phyloP scores from a whole-genome alignment of 2,797 vertebrate species.

The Sebastes itinus region DNA sequence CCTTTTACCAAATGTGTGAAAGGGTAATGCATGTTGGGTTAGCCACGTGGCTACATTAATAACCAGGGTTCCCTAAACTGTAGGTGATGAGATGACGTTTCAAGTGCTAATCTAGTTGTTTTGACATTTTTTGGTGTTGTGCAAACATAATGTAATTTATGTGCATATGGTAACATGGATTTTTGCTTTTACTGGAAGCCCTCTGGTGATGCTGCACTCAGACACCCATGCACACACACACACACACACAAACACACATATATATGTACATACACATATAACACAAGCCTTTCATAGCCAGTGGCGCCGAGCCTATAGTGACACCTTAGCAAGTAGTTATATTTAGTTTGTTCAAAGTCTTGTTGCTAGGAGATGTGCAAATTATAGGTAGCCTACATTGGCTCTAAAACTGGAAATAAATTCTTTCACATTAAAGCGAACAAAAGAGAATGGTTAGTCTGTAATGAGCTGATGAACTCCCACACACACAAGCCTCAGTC shows the following conservation, averaged over 20 bases:
- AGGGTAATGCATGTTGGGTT: background rate
- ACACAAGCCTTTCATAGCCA: slow-evolving; percentile 10
- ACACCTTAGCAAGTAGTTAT: slow-evolving; percentile 75
- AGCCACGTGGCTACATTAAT: background rate
- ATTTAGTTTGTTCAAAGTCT: slow-evolving; percentile 81
- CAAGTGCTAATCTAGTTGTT: background rate
- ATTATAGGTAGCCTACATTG: slow-evolving; percentile 74
- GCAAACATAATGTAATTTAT: background rate
- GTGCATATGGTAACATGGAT: background rate
- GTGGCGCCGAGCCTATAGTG: slow-evolving; percentile 42
- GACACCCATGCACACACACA: background rate
- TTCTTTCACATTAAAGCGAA: slow-evolving; percentile 66
- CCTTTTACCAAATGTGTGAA: background rate
- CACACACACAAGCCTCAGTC: slow-evolving; percentile 41
- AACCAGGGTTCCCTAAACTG: background rate
- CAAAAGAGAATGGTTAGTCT: slow-evolving; percentile 62
- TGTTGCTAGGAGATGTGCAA: slow-evolving; percentile 84
- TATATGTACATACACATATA: background rate
- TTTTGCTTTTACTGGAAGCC: background rate
- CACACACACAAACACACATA: background rate
- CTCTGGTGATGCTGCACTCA: background rate
- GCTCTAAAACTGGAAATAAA: slow-evolving; percentile 67
- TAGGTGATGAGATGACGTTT: background rate
- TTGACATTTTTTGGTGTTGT: background rate
- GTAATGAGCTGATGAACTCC: slow-evolving; percentile 63